Conservation (phyloP, 2,888 invertebrate genomes). For the Artemia sinica region DNA sequence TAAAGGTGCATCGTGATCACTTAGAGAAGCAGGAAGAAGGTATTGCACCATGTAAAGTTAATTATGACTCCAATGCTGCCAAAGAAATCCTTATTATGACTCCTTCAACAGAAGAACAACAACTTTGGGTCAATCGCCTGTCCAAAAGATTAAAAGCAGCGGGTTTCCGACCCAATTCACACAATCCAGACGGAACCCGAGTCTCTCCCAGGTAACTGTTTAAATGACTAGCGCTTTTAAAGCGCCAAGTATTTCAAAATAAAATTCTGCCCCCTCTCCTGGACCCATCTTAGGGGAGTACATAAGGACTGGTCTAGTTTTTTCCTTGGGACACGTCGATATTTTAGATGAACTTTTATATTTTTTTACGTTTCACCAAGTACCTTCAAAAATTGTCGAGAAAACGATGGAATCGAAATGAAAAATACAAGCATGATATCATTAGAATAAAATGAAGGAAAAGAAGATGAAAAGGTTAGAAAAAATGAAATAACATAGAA, state of each 20-base stretch:
- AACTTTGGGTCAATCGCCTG: slow-evolving; percentile 76
- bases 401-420: no score
- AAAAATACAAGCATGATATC: no score
- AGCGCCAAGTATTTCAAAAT: no score
- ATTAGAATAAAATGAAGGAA: no score
- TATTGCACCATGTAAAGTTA: slow-evolving; percentile 86
- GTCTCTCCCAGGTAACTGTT: slow-evolving; percentile 54
- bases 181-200: slow-evolving; percentile 44
- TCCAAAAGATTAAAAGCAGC: slow-evolving; percentile 81
- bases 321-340: no score
- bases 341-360: no score
- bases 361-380: no score
- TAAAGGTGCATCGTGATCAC: slow-evolving; percentile 96
- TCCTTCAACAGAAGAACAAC: slow-evolving; percentile 65
- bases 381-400: no score
- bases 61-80: slow-evolving; percentile 80
- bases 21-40: slow-evolving; percentile 64
- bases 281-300: slow-evolving; percentile 15
- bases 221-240: no score
- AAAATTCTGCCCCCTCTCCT: not conserved
- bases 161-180: slow-evolving; percentile 67
- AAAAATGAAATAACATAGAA: no score
- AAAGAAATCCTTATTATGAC: slow-evolving; percentile 84
- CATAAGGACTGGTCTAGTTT: slow-evolving; percentile 16
- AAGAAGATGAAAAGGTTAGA: no score